Evolutionary conservation across 2,888 invertebrate species (phyloP).

Genomic region (Rhingia rostrata): DNA sequence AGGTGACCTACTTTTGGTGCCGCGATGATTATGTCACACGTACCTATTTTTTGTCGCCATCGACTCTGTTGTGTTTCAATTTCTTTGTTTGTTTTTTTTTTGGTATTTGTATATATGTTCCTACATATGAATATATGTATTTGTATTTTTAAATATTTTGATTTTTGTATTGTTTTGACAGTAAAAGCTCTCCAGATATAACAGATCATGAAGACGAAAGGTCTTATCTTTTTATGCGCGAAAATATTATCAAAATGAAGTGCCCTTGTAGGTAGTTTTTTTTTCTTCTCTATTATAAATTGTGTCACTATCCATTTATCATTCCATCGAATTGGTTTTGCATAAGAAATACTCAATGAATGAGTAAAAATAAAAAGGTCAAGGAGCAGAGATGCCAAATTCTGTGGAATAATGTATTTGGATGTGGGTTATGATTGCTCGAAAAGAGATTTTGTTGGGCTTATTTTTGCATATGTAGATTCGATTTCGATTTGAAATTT

Average conservation of each 20-base stretch:
- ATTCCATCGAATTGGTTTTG: slow-evolving; percentile 51
- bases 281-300: slow-evolving; percentile 24
- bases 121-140: slow-evolving; percentile 29
- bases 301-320: slow-evolving; percentile 61
- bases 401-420: slow-evolving; percentile 51
- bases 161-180: slow-evolving; percentile 50
- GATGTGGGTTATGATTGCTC: slow-evolving; percentile 2
- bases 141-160: slow-evolving; percentile 44
- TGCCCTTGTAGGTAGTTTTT: slow-evolving; percentile 46
- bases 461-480: slow-evolving; percentile 38
- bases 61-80: slow-evolving; percentile 20
- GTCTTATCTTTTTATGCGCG: slow-evolving; percentile 54
- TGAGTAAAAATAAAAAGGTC: slow-evolving; percentile 57
- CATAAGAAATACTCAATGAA: slow-evolving; percentile 35
- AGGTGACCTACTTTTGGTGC: slow-evolving; percentile 73
- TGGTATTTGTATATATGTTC: slow-evolving; percentile 12
- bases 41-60: slow-evolving; percentile 24
- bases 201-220: slow-evolving; percentile 60
- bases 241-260: slow-evolving; percentile 48
- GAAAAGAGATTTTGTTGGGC: slow-evolving; percentile 18
- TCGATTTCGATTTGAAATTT: slow-evolving; percentile 30
- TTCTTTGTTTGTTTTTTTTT: slow-evolving; percentile 23
- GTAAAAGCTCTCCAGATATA: slow-evolving; percentile 44
- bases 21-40: slow-evolving; percentile 71
- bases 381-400: slow-evolving; percentile 60